Evolutionary conservation across 2,888 invertebrate genomes (phyloP).

Genomic region (Tetanocera ferruginea): DNA sequence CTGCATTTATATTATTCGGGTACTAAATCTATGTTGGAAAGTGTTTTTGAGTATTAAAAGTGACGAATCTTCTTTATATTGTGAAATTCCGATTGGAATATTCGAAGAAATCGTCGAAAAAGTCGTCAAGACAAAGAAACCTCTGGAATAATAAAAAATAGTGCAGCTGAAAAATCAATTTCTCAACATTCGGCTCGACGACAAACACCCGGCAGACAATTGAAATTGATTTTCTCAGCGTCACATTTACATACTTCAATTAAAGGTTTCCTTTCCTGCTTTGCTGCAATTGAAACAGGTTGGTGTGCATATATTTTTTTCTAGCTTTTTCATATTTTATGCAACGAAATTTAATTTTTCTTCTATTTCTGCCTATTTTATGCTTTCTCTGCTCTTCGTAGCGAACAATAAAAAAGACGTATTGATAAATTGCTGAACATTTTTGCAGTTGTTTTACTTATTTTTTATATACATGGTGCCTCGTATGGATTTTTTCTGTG

Average conservation of each 20-base stretch:
- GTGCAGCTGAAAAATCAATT: constrained; percentile 33
- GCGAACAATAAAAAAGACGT: neutral
- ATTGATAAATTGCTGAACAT: neutral
- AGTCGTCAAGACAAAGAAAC: too few species aligned
- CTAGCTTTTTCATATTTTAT: neutral
- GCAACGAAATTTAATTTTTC: neutral
- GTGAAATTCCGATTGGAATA: neutral
- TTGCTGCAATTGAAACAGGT: constrained; percentile 41
- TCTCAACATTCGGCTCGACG: neutral
- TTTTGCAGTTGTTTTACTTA: neutral
- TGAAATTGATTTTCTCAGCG: constrained; percentile 37
- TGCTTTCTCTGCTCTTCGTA: constrained; percentile 13
- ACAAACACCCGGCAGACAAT: constrained; percentile 12
- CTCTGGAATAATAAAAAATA: constrained; percentile 6
- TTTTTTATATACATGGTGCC: neutral
- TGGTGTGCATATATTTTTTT: constrained; percentile 32
- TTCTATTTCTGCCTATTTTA: constrained; percentile 36
- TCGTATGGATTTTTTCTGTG: too few species aligned
- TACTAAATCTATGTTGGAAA: neutral
- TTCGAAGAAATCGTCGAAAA: neutral
- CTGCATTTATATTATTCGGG: neutral
- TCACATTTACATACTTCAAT: constrained; percentile 26
- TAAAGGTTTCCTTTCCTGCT: neutral
- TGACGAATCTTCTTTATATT: neutral
- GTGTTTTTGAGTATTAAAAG: neutral